Percentiles rank a stretch among this genome's conserved stretches.
phyloP scores from a whole-genome alignment of 2,888 invertebrate genomes.

The Drosophila antonietae region DNA sequence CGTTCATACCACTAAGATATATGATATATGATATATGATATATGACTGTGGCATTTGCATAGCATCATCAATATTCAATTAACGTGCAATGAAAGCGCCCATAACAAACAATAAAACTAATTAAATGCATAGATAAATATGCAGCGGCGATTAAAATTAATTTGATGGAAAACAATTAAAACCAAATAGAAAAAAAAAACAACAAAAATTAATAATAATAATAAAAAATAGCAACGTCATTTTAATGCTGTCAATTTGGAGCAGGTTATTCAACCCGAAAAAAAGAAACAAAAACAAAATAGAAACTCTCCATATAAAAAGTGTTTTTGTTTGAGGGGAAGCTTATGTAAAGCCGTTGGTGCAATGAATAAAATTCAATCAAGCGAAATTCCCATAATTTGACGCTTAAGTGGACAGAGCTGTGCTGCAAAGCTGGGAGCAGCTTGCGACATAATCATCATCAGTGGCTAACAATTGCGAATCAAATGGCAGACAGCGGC shows the following conservation, averaged over 20 bases:
- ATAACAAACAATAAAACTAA: conserved; percentile 57
- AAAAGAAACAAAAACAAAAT: background rate
- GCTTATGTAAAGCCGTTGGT: conserved; percentile 68
- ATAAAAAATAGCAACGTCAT: conserved; percentile 13
- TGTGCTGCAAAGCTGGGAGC: conserved; percentile 17
- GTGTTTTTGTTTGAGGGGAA: background rate
- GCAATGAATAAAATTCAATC: conserved; percentile 71
- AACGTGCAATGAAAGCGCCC: conserved; percentile 59
- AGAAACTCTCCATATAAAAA: conserved; percentile 25
- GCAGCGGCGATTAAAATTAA: conserved; percentile 56
- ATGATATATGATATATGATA: background rate
- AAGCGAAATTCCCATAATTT: conserved; percentile 82
- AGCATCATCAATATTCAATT: conserved; percentile 71
- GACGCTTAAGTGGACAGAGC: conserved; percentile 78
- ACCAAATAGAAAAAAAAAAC: background rate
- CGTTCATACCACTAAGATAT: conserved; percentile 8
- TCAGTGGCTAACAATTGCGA: conserved; percentile 70
- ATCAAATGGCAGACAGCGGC: conserved; percentile 67
- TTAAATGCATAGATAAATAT: conserved; percentile 47
- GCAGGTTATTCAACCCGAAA: conserved; percentile 69
- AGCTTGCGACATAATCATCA: conserved; percentile 76
- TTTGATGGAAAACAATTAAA: conserved; percentile 34
- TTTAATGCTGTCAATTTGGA: conserved; percentile 43
- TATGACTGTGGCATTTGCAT: conserved; percentile 6
- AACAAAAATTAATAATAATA: conserved; percentile 3